A percentile compares a stretch with the other conserved stretches of the same genome.
Evolutionary conservation across 2,888 invertebrate genomes (phyloP).

Genomic region (Leptothorax acervorum): DNA sequence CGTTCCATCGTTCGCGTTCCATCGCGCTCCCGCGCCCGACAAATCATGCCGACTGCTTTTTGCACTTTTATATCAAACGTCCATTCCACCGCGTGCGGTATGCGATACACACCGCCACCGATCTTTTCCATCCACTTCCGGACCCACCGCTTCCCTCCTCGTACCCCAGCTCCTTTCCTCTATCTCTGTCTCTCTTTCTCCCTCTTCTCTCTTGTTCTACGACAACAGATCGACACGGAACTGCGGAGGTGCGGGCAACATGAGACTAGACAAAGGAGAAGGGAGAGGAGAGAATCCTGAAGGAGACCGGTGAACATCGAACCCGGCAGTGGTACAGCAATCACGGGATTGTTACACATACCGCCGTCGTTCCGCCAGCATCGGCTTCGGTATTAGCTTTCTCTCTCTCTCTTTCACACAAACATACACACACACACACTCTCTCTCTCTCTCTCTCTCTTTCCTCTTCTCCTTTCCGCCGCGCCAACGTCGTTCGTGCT

Average conservation of each 20-base stretch:
- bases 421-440: background rate
- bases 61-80: conserved; percentile 76
- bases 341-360: conserved; percentile 80
- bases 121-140: conserved; percentile 55
- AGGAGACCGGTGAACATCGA: conserved; percentile 75
- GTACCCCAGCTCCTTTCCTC: conserved; percentile 30
- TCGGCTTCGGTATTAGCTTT: conserved; percentile 65
- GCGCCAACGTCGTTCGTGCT: conserved; percentile 25
- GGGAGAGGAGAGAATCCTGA: conserved; percentile 59
- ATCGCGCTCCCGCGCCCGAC: conserved; percentile 60
- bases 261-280: conserved; percentile 45
- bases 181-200: background rate
- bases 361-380: conserved; percentile 73
- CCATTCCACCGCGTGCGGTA: conserved; percentile 59
- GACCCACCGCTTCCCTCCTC: conserved; percentile 28
- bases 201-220: background rate
- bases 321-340: conserved; percentile 79
- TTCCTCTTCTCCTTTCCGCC: background rate
- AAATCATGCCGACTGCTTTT: conserved; percentile 75
- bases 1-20: conserved; percentile 62
- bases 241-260: conserved; percentile 43
- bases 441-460: conserved; percentile 27
- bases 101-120: conserved; percentile 18
- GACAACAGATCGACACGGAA: conserved; percentile 41
- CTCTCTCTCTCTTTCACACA: background rate